A percentile compares a stretch with the other conserved stretches of the same genome.
Conservation (phyloP, 2,113 vertebrate species). For the Corythaeola cristata region DNA sequence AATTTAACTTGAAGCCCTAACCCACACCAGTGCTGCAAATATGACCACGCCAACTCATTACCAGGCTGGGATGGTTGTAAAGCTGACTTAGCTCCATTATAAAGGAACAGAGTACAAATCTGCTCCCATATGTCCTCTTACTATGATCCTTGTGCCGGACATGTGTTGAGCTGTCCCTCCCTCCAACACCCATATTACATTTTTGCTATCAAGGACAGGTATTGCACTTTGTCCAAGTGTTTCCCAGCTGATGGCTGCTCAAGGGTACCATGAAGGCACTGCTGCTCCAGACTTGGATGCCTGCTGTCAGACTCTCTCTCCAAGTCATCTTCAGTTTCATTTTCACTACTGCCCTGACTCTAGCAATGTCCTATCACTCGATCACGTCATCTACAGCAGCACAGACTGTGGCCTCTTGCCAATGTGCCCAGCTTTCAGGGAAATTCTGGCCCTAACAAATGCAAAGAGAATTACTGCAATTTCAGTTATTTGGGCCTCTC, state of each 20-base stretch:
- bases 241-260: neutral
- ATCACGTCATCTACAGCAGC: neutral
- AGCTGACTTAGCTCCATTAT: neutral
- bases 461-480: neutral
- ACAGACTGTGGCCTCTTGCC: neutral
- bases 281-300: neutral
- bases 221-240: neutral
- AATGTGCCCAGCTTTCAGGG: accelerated
- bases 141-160: neutral
- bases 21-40: neutral
- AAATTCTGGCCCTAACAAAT: neutral
- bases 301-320: neutral
- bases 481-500: neutral
- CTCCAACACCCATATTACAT: neutral
- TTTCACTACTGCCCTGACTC: neutral
- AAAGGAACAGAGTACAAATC: neutral
- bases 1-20: neutral
- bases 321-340: neutral
- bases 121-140: neutral
- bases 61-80: neutral
- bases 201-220: neutral
- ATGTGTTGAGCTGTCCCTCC: neutral
- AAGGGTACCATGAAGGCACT: neutral
- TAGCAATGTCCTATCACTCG: neutral
- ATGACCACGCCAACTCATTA: neutral